Base-by-base conservation (phyloP, 2,113 vertebrate species). In the Prietella phreatophila region DNA sequence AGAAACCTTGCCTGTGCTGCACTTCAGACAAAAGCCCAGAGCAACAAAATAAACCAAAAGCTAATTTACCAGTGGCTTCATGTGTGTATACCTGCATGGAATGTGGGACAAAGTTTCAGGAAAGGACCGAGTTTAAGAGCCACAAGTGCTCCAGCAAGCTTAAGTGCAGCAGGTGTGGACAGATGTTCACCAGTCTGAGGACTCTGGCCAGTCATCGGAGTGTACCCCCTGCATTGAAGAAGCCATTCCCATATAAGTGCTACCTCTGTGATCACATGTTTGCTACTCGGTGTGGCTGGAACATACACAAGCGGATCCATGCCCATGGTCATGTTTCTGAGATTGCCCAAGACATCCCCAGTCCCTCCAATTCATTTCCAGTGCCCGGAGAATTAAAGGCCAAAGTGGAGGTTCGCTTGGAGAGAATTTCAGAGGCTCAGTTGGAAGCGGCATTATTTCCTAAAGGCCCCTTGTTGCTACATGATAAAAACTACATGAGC, bases 351-450 rank as follows among this genome's bases (percentile, higher is more conserved):
- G 15, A 33, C 4, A 4, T 25, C 39, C 50, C 65, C 33, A 86
- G n/a, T 15, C 27, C 78, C 5, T 56, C 36, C 36, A 36, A 60
- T 53, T 47, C 39, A 15, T 9, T 86, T 20, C 15, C 30, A 65
- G 27, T 85, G 42, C 69, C 78, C 39, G 83, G 76, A 36, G 88
- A 83, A 71, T 56, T 90, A 8, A 89, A 85, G 20, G 6, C 90
- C 7, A 85, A 90, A 61, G 80, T 90, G 8, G 83, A 90, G 79
- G 83, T 90, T 83, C 88, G 90, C 47, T 85, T 90, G 22, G 61
- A 90, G 39, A 90, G 90, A 61, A 90, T 90, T 82, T 87, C 90
- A 65, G 82, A 90, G 56, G 86, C 88, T 30, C 85, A 90, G 71
- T 30, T 90, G 15, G 86, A 89, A 67, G 90, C 90, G 20, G 89